phyloP scores from a whole-genome alignment of 1,140 invertebrate genomes.

The Cotesia glomerata region DNA sequence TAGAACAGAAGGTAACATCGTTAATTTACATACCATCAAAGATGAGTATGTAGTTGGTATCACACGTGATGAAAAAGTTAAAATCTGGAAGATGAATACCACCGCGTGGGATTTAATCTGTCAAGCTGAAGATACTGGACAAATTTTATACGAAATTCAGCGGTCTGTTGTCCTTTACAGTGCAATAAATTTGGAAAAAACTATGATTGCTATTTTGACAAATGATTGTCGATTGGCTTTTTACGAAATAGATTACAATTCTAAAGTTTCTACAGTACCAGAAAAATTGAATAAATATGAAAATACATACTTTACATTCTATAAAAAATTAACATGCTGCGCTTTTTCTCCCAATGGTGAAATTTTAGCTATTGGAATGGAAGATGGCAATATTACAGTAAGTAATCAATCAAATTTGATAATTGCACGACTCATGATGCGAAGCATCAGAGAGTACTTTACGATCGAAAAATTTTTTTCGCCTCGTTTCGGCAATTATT shows the following conservation, averaged over 20 bases:
- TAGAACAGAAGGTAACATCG: conserved; percentile 42
- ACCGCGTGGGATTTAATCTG: conserved; percentile 38
- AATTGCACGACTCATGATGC: too few species aligned
- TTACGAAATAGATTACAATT: conserved; percentile 10
- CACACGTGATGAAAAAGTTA: conserved; percentile 42
- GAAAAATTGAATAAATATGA: not conserved
- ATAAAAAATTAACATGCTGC: conserved; percentile 34
- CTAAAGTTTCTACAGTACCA: not conserved
- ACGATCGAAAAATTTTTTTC: too few species aligned
- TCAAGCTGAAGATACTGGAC: not conserved
- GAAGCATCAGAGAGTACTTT: too few species aligned
- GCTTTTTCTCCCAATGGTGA: conserved; percentile 53
- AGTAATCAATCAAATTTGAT: conserved; percentile 31
- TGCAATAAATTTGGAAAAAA: conserved; percentile 36
- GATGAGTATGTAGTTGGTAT: conserved; percentile 44
- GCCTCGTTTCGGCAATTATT: too few species aligned
- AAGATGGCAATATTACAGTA: conserved; percentile 54
- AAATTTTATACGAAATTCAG: conserved; percentile 3
- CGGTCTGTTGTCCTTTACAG: conserved; percentile 39
- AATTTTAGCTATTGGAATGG: conserved; percentile 53
- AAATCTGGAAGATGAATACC: conserved; percentile 42
- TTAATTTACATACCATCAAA: conserved; percentile 43
- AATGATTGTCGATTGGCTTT: conserved; percentile 33
- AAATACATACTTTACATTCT: not conserved
- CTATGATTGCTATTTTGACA: conserved; percentile 45